phyloP scores from a whole-genome alignment of 2,888 invertebrate species.

The Cryptus armator region DNA sequence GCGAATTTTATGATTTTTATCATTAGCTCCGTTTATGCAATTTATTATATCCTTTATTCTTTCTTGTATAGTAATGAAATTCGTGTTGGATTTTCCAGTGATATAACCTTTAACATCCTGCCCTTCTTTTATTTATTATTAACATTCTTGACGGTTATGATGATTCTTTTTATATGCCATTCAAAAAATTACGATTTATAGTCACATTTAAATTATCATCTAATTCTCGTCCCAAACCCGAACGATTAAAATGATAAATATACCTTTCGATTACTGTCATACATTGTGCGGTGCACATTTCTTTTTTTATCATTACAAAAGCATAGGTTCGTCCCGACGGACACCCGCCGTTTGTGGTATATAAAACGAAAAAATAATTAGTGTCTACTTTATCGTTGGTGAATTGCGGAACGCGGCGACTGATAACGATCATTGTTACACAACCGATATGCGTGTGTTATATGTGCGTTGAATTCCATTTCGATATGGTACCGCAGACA shows the following conservation, averaged over 20 bases:
- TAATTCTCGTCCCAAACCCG: too few species aligned
- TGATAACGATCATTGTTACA: slow-evolving; percentile 10
- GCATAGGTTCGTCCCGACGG: background rate
- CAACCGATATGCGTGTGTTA: background rate
- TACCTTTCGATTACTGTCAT: too few species aligned
- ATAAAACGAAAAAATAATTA: slow-evolving; percentile 16
- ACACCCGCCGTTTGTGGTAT: background rate
- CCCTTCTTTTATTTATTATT: too few species aligned
- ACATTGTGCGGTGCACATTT: background rate
- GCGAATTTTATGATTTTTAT: too few species aligned
- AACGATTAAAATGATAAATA: too few species aligned
- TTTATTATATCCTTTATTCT: too few species aligned
- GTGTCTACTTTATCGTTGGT: background rate
- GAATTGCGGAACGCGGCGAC: background rate
- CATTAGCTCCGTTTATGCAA: too few species aligned
- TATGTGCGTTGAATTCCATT: background rate
- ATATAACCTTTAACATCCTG: too few species aligned
- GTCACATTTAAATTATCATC: background rate
- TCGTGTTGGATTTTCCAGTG: too few species aligned
- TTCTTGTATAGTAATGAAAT: too few species aligned
- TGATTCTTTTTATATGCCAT: too few species aligned
- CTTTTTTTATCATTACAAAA: background rate
- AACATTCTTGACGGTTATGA: too few species aligned
- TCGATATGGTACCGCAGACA: background rate
- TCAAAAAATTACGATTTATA: background rate